A percentile compares a stretch with the other conserved stretches of the same genome.
These are phyloP conservation scores for Rhea pennata DNA, from an alignment of 2,113 vertebrate genomes.

Conservation along the genomic window DNA sequence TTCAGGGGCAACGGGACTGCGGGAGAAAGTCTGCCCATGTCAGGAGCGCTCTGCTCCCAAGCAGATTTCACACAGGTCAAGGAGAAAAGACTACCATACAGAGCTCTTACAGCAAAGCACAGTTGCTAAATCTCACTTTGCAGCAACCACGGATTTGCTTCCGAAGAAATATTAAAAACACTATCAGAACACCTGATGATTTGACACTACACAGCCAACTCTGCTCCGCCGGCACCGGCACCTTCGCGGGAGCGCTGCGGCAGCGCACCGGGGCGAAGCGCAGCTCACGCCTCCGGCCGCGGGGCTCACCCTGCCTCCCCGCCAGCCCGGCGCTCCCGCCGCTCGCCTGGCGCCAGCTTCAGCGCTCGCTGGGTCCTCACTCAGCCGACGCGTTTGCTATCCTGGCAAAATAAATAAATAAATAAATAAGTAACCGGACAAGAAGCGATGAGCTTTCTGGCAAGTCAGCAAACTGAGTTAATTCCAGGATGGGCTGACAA, in stretches of 20 bases:
- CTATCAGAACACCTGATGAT: background rate
- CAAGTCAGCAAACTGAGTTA: background rate
- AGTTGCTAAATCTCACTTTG: background rate
- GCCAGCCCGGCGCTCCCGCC: background rate
- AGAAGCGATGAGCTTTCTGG: background rate
- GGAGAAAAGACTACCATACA: background rate
- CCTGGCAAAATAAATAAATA: background rate
- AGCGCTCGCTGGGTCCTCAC: background rate
- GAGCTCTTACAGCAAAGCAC: background rate
- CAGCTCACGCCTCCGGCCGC: background rate
- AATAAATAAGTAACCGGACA: background rate
- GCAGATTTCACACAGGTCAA: background rate
- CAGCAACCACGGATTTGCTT: background rate
- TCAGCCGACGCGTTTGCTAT: rapidly evolving
- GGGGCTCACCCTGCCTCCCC: background rate
- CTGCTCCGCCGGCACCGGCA: background rate
- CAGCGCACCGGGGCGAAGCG: background rate
- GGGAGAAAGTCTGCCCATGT: background rate
- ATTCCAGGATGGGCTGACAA: rapidly evolving
- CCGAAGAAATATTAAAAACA: background rate
- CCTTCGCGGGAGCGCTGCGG: background rate
- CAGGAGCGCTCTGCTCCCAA: background rate
- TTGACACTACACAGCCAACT: rapidly evolving
- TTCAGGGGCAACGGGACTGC: background rate
- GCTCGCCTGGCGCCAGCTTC: background rate